Conservation (phyloP, 2,888 invertebrate genomes). For the Drosophila austrosaltans region DNA sequence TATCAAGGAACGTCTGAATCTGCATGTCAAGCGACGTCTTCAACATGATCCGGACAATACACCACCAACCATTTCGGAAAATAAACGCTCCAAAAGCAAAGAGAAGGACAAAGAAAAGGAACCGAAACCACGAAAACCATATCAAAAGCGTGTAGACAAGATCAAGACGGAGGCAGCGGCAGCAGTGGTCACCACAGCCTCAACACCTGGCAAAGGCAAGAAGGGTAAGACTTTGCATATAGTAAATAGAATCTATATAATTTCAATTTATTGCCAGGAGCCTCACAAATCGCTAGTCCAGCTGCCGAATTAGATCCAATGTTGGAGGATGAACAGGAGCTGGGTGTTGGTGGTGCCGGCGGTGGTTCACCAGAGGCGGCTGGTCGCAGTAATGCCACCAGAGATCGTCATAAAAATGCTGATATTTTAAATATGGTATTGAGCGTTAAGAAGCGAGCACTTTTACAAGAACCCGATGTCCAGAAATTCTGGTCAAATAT, state of each 20-base stretch:
- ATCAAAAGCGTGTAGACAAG: constrained; percentile 74
- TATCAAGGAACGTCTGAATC: constrained; percentile 81
- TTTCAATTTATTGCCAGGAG: background rate
- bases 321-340: constrained; percentile 53
- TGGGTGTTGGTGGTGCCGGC: background rate
- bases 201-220: constrained; percentile 37
- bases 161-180: constrained; percentile 49
- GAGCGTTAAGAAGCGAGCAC: constrained; percentile 77
- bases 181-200: background rate
- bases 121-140: constrained; percentile 67
- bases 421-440: constrained; percentile 80
- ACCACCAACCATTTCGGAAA: background rate
- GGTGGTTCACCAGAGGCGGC: constrained; percentile 46
- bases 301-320: constrained; percentile 52
- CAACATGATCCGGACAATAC: constrained; percentile 64
- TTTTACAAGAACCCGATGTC: constrained; percentile 81
- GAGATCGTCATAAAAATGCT: constrained; percentile 80
- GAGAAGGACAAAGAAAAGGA: constrained; percentile 6
- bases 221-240: constrained; percentile 36
- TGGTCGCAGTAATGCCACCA: constrained; percentile 45
- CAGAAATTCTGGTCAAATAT: constrained; percentile 76
- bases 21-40: constrained; percentile 82
- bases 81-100: constrained; percentile 1
- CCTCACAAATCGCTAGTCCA: constrained; percentile 48
- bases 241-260: background rate